These are phyloP conservation scores for Drosophila crucigera DNA, from an alignment of 2,888 invertebrate genomes.

Conservation along the genomic window DNA sequence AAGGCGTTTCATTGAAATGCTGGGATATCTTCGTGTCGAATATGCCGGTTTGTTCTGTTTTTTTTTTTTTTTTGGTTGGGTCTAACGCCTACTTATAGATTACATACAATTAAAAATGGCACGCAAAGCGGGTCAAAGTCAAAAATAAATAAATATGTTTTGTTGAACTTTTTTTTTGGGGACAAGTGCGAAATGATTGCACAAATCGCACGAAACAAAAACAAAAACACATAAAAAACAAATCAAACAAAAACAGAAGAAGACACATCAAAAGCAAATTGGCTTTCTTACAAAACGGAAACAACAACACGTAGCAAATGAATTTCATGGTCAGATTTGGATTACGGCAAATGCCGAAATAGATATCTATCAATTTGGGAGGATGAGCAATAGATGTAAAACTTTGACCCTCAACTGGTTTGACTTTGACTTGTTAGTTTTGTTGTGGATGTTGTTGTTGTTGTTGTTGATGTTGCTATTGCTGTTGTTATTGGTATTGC, in stretches of 20 bases:
- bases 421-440: constrained; percentile 45
- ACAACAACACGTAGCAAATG: constrained; percentile 73
- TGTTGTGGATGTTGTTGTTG: constrained; percentile 1
- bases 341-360: constrained; percentile 52
- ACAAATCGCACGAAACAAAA: constrained; percentile 42
- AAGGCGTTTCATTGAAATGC: background rate
- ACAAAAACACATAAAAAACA: constrained; percentile 7
- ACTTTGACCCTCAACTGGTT: constrained; percentile 54
- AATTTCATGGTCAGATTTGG: constrained; percentile 77
- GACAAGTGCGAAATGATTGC: constrained; percentile 62
- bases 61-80: background rate
- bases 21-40: constrained; percentile 1
- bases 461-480: constrained; percentile 2
- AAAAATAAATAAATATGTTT: constrained; percentile 41
- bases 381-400: constrained; percentile 58
- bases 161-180: constrained; percentile 40
- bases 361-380: constrained; percentile 46
- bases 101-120: constrained; percentile 52
- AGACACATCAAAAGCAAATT: constrained; percentile 57
- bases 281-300: constrained; percentile 77
- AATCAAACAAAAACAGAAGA: background rate
- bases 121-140: constrained; percentile 77
- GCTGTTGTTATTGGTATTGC: background rate
- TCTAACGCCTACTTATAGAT: constrained; percentile 49
- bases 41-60: background rate